Evolutionary conservation across 2,888 invertebrate species (phyloP), one percentile per base, ranked within the genome.

Genomic region (Agapostemon virescens): DNA sequence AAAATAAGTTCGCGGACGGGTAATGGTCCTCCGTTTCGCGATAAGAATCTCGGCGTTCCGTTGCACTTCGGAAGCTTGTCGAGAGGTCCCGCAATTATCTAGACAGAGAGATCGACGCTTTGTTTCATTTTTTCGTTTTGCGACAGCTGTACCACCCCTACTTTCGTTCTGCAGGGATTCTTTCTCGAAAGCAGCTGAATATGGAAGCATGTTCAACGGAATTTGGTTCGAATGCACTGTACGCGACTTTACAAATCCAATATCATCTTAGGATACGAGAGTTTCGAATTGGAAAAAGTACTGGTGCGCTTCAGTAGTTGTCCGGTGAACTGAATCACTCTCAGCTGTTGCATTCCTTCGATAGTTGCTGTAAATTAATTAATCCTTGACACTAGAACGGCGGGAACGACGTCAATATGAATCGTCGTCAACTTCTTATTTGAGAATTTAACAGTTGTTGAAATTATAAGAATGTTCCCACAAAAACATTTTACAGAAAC

Each of bases 11-110:
- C 78, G 69, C 78, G 79, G 64, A 66, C 68, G 68, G 68, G 68
- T 77, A 77, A 77, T 77, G 71, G 69, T 68, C 72, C 72, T 78
- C 81, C 26, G 55, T 17, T 55, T 78, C 69, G 68, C 52, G 80
- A 81, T 81, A 81, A 74, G 68, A 64, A 79, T 79, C 81, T 81
- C 52, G 69, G 71, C 74, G 70, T 74, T 69, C 74, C 79, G 80
- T 66, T 45, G 72, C 68, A 52, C 74, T 67, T 66, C 80, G 74
- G 71, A 70, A 61, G 81, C 70, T 81, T 70, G 71, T 79, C 67
- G 74, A 64, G 33, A 40, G 49, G 71, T n/a, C 68, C 74, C 68
- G 74, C 79, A 74, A 81, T 81, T 81, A 81, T 79, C 74, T 38
- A 42, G 68, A 64, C 72, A 72, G 70, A 64, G 55, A 75, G 71